phyloP scores from a whole-genome alignment of 2,797 vertebrate genomes.

The Phataginus tetradactyla region DNA sequence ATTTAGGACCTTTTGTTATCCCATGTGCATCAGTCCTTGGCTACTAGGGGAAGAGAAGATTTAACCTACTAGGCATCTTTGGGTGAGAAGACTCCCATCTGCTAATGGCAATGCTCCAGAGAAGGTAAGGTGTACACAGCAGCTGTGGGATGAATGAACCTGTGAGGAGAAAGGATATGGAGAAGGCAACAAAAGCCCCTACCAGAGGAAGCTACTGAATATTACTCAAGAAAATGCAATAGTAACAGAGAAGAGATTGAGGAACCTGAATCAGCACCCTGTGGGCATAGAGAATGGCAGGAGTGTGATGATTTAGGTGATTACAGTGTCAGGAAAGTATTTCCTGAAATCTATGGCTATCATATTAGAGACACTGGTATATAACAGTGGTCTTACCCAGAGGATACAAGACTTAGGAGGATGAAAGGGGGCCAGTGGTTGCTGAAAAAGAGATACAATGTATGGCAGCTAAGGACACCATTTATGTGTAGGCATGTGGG shows the following conservation, averaged over 20 bases:
- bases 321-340: not conserved
- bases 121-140: too few relatives aligned
- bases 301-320: not conserved
- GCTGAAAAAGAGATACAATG: not conserved
- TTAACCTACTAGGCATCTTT: not conserved
- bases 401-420: not conserved
- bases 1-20: not conserved
- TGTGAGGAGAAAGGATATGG: not conserved
- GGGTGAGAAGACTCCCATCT: not conserved
- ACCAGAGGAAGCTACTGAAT: not conserved
- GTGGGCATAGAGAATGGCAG: not conserved
- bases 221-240: not conserved
- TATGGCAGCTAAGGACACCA: not conserved
- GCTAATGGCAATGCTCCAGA: not conserved
- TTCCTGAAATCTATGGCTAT: not conserved
- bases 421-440: not conserved
- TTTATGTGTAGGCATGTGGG: not conserved
- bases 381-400: not conserved
- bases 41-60: rapidly evolving
- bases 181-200: not conserved
- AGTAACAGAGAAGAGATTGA: not conserved
- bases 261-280: too few relatives aligned
- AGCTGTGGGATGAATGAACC: not conserved
- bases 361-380: not conserved
- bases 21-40: not conserved